These are phyloP conservation scores for Sycophaga agraensis DNA, from an alignment of 1,140 invertebrate genomes.

Conservation along the genomic window DNA sequence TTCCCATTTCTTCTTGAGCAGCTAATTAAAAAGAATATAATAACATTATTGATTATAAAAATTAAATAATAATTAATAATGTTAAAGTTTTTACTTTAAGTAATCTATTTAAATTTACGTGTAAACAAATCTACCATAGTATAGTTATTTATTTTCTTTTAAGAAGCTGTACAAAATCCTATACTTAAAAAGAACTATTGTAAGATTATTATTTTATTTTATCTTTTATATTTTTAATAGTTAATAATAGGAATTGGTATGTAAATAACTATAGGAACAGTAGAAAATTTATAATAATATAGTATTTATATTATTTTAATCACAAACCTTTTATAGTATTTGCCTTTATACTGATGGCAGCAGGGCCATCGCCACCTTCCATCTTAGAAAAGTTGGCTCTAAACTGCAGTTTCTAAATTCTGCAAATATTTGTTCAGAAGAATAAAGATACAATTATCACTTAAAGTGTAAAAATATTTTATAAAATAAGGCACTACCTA, in stretches of 20 bases:
- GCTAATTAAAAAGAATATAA: too few species aligned
- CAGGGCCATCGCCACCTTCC: constrained; percentile 61
- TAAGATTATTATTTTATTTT: too few species aligned
- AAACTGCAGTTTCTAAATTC: constrained; percentile 1
- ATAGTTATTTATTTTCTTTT: neutral
- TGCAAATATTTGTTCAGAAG: neutral
- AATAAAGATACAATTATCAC: neutral
- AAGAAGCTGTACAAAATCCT: neutral
- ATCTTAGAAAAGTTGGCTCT: constrained; percentile 36
- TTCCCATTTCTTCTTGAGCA: constrained; percentile 72
- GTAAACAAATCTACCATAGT: too few species aligned
- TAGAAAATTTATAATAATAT: too few species aligned
- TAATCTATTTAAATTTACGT: neutral
- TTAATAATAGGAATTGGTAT: too few species aligned
- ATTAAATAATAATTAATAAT: neutral
- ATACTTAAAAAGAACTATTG: too few species aligned
- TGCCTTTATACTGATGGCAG: constrained; percentile 68
- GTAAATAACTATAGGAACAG: too few species aligned
- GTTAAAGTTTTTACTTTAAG: neutral
- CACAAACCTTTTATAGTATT: constrained; percentile 65
- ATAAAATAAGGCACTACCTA: neutral
- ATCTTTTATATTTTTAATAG: too few species aligned
- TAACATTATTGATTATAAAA: neutral
- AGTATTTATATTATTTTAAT: too few species aligned
- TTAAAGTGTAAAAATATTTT: neutral